Base-by-base conservation (phyloP, 1,140 invertebrate genomes). In the Pseudachorutes palmiensis region DNA sequence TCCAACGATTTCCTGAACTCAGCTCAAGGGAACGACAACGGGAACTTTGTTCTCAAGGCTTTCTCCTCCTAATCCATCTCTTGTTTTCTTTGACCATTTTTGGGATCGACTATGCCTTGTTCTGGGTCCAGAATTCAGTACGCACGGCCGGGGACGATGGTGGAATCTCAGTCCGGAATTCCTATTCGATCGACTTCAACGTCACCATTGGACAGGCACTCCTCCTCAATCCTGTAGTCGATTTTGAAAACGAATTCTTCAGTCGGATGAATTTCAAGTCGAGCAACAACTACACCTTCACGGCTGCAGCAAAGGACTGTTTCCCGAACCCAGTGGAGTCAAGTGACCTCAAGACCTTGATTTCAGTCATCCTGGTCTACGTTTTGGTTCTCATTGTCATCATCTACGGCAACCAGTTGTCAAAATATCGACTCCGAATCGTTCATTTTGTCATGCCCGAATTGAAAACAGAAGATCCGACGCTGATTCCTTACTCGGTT, bases 71-170 rank as follows among this genome's bases (percentile, higher is more conserved):
- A 5, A 9, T 55, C 14, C 51, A 55, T 24, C 24, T 55, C 14
- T 14, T 55, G 12, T 55, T 55, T 22, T 19, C 51, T 5, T 3
- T 24, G 3, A 55, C 24, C 51, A 22, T 55, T 5, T 55, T 55
- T 26, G 24, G 12, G 14, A 26, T 55, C 12, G 51, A 55, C 24
- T 55, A 55, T 24, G 51, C 12, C 24, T 55, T 14, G 3, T 55
- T 16, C 51, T 55, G 51, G 51, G 24, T 26, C 24, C 51, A 55
- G 51, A 14, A 55, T 55, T 55, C 51, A 26, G 51, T 55, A 22
- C 51, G 9, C 3, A 12, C 12, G 5, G 51, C 24, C 24, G 51
- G 12, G 5, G 51, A 55, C 5, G 14, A 55, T 26, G 51, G 12
- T 5, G 5, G 5, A 19, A 22, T 55, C 3, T 19, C 51, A 14